These are phyloP conservation scores for Strix occidentalis DNA, from an alignment of 2,797 vertebrate species.

Conservation along the genomic window DNA sequence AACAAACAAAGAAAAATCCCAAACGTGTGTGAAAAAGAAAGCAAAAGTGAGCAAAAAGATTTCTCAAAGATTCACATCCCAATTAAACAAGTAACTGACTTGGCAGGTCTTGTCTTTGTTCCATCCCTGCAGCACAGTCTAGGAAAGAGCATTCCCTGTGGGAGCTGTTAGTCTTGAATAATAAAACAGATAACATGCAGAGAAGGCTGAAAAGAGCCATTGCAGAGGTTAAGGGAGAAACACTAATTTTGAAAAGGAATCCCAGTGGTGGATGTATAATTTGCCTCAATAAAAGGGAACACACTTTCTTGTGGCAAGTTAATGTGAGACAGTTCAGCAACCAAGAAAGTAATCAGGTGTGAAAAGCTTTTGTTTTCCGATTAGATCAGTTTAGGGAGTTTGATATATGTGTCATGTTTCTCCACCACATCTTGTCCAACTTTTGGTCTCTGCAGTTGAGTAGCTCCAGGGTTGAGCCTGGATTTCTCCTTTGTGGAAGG, in stretches of 20 bases:
- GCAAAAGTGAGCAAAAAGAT: constrained; percentile 23
- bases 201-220: constrained; percentile 41
- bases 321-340: background rate
- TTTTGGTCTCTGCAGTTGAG: background rate
- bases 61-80: background rate
- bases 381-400: background rate
- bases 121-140: background rate
- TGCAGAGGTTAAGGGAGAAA: constrained; percentile 34
- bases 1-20: background rate
- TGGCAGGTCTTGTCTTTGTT: constrained; percentile 40
- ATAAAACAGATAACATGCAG: constrained; percentile 65
- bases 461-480: background rate
- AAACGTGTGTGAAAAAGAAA: background rate
- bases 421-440: background rate
- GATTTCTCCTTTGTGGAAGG: background rate
- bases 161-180: constrained; percentile 58
- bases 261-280: background rate
- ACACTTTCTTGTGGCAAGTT: background rate
- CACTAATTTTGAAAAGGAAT: constrained; percentile 28
- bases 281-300: background rate
- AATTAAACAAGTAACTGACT: constrained; percentile 40
- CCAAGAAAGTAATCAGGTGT: background rate
- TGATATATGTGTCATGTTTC: background rate
- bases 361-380: constrained; percentile 11
- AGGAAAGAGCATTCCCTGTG: constrained; percentile 24